A percentile compares a stretch with the other conserved stretches of the same genome.
phyloP scores from a whole-genome alignment of 2,888 invertebrate genomes.

The Polymixis flavicincta region DNA sequence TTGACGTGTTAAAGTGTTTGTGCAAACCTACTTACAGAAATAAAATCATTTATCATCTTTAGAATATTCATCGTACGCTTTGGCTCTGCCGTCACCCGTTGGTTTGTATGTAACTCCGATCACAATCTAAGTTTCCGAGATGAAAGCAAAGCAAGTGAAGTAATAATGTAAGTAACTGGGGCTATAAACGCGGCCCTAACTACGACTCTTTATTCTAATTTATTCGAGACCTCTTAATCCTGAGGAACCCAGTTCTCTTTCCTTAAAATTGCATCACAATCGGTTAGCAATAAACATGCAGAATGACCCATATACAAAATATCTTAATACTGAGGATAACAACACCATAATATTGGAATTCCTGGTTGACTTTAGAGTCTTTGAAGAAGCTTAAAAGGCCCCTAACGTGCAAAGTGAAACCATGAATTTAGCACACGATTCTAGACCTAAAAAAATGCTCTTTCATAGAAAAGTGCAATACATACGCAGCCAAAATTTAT shows the following conservation, averaged over 20 bases:
- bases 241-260: neutral
- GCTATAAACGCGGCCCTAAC: neutral
- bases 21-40: too few species aligned
- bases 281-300: neutral
- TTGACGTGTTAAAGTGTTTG: too few species aligned
- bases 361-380: neutral
- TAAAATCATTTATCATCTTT: too few species aligned
- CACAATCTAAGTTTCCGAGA: neutral
- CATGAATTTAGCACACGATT: too few species aligned
- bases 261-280: neutral
- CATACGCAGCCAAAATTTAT: too few species aligned
- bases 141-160: slow-evolving; percentile 8
- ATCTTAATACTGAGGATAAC: neutral
- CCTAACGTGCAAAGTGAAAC: too few species aligned
- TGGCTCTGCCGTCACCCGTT: neutral
- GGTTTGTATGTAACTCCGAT: slow-evolving; percentile 3
- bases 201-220: neutral
- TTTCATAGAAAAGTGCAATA: too few species aligned
- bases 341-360: neutral
- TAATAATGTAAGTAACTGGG: neutral
- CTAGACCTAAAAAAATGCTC: too few species aligned
- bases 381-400: neutral
- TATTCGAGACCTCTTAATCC: neutral
- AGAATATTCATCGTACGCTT: slow-evolving; percentile 2
- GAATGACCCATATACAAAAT: slow-evolving; percentile 4